Conservation (phyloP, 2,888 invertebrate genomes). For the Leucoptera coffeella region DNA sequence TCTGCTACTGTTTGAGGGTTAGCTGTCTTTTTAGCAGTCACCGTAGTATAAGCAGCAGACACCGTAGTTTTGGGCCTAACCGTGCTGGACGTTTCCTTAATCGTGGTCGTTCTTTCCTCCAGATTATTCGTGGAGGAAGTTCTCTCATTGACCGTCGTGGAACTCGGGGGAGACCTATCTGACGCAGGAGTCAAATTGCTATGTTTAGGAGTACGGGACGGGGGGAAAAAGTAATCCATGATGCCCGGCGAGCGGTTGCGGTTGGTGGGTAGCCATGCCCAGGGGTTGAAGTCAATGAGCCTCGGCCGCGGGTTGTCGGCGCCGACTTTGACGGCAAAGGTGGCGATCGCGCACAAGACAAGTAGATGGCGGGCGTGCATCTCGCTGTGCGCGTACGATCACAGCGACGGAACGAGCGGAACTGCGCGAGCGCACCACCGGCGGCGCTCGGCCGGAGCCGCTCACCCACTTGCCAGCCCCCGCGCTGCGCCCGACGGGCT, state of each 20-base stretch:
- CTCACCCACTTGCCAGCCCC: conserved; percentile 24
- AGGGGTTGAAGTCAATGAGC: conserved; percentile 40
- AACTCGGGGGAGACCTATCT: conserved; percentile 23
- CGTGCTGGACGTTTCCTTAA: conserved; percentile 24
- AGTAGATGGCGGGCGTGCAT: conserved; percentile 31
- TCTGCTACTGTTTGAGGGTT: conserved; percentile 22
- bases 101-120: conserved; percentile 31
- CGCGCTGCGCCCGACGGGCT: too few species aligned
- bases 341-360: conserved; percentile 20
- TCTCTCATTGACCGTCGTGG: conserved; percentile 14
- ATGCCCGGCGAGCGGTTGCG: conserved; percentile 38
- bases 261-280: conserved; percentile 40
- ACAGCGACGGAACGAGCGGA: conserved; percentile 39
- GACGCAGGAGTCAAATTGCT: conserved; percentile 36
- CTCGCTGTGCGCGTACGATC: conserved; percentile 39
- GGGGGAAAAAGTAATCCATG: conserved; percentile 48
- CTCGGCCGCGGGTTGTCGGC: conserved; percentile 32
- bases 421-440: conserved; percentile 32
- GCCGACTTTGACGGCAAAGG: conserved; percentile 12
- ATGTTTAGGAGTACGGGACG: conserved; percentile 45
- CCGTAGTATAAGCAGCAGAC: conserved; percentile 24
- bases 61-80: conserved; percentile 26
- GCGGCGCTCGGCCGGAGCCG: conserved; percentile 16
- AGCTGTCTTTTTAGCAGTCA: conserved; percentile 21
- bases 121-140: conserved; percentile 19